A percentile compares a stretch with the other conserved stretches of the same genome.
phyloP scores from a whole-genome alignment of 2,888 invertebrate genomes.

The Sarcophaga carnaria region DNA sequence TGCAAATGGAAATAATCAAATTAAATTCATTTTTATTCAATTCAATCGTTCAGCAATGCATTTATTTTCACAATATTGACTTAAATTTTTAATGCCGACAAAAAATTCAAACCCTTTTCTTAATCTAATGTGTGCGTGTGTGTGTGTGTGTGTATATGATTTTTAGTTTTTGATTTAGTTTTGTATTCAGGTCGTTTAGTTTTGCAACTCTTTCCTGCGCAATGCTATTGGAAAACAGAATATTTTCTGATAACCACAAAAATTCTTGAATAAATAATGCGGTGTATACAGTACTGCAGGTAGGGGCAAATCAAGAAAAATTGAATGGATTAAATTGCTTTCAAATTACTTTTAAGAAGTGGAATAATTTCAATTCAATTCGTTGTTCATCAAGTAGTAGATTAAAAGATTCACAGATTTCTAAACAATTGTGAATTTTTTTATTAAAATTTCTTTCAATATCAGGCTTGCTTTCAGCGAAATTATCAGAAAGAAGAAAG shows the following conservation, averaged over 20 bases:
- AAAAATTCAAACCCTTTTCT: neutral
- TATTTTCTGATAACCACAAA: slow-evolving; percentile 6
- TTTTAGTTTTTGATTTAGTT: slow-evolving; percentile 11
- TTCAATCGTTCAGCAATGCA: slow-evolving; percentile 3
- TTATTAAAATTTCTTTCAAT: too few species aligned
- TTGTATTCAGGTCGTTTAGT: neutral
- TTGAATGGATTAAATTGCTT: neutral
- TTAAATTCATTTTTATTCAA: slow-evolving; percentile 32
- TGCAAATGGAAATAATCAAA: neutral
- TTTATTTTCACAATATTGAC: slow-evolving; percentile 49
- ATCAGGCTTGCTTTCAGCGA: too few species aligned
- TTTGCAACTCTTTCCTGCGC: slow-evolving; percentile 6
- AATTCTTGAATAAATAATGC: slow-evolving; percentile 28
- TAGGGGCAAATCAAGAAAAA: neutral
- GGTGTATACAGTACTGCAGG: neutral
- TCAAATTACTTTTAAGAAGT: neutral
- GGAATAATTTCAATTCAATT: too few species aligned
- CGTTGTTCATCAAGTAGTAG: neutral
- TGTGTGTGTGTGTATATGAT: neutral
- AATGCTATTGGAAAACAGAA: neutral
- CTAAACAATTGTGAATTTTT: too few species aligned
- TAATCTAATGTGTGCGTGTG: too few species aligned
- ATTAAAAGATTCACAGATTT: too few species aligned
- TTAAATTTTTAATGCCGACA: slow-evolving; percentile 29
- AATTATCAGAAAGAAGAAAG: too few species aligned